These are phyloP conservation scores for Zaprionus capensis DNA, from an alignment of 1,140 invertebrate species.

Conservation along the genomic window DNA sequence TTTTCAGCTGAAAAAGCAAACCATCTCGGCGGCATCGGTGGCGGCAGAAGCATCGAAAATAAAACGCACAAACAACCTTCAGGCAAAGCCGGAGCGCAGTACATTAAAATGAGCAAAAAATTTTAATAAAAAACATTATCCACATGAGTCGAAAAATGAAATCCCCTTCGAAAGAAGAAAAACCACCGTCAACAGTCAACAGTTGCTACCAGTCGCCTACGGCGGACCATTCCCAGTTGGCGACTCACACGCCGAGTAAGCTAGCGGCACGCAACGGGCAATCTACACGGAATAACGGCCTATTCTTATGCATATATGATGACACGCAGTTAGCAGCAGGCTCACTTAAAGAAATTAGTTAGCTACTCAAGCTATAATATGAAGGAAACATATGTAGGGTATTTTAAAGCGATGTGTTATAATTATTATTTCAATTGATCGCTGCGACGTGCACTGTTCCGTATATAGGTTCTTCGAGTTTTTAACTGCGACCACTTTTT, in stretches of 20 bases:
- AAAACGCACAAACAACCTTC: conserved; percentile 57
- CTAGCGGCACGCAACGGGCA: neutral
- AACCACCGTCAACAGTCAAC: neutral
- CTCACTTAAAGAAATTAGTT: conserved; percentile 4
- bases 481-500: no score
- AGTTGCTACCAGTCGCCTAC: neutral
- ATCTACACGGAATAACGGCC: neutral
- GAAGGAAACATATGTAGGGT: neutral
- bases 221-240: neutral
- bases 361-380: neutral
- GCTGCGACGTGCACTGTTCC: no score
- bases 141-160: conserved; percentile 26
- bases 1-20: conserved; percentile 23
- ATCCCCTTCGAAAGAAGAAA: neutral
- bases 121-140: conserved; percentile 63
- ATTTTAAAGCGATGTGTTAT: neutral
- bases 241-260: neutral
- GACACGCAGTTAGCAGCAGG: neutral
- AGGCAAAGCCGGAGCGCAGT: conserved; percentile 33
- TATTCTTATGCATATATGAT: neutral
- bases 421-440: no score
- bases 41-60: conserved; percentile 29
- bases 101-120: conserved; percentile 74
- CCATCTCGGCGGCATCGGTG: neutral
- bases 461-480: no score